Conservation (phyloP, 2,113 vertebrate species). For the Pseudorhombus dupliciocellatus region DNA sequence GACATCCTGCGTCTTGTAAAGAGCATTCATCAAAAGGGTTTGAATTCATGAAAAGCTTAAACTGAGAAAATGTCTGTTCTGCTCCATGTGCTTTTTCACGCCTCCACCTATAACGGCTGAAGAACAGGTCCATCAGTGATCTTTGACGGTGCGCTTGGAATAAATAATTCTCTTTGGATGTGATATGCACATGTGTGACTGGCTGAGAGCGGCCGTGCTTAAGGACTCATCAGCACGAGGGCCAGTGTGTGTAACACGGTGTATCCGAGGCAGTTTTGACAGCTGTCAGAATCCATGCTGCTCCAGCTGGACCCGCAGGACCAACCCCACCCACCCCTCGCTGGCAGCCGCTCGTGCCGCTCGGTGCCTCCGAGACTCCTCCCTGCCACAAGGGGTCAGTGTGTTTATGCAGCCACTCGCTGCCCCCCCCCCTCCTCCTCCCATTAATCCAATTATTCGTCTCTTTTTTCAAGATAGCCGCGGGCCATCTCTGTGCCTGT, state of each 20-base stretch:
- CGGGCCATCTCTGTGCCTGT: conserved; percentile 23
- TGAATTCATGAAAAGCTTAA: background rate
- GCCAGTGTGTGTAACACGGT: conserved; percentile 6
- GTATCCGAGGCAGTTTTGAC: conserved; percentile 66
- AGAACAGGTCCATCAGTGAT: conserved; percentile 16
- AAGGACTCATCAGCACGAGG: conserved; percentile 30
- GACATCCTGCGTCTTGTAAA: background rate
- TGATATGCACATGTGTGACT: background rate
- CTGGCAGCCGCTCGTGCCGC: conserved; percentile 13
- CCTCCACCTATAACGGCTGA: conserved; percentile 13
- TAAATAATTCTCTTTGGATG: conserved; percentile 63
- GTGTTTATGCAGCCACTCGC: conserved; percentile 44
- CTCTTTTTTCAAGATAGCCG: conserved; percentile 47
- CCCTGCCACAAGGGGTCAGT: conserved; percentile 71
- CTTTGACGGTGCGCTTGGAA: conserved; percentile 54
- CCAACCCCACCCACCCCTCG: background rate
- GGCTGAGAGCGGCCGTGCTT: conserved; percentile 7
- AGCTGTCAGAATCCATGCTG: conserved; percentile 67
- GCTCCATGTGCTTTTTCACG: background rate
- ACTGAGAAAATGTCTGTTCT: background rate
- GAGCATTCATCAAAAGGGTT: background rate
- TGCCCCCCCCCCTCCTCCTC: conserved; percentile 28
- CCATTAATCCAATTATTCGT: conserved; percentile 75
- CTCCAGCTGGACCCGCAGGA: conserved; percentile 34
- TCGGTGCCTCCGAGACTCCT: conserved; percentile 39